These are phyloP conservation scores for Bambusicola thoracicus DNA, from an alignment of 2,113 vertebrate genomes.

Conservation along the genomic window DNA sequence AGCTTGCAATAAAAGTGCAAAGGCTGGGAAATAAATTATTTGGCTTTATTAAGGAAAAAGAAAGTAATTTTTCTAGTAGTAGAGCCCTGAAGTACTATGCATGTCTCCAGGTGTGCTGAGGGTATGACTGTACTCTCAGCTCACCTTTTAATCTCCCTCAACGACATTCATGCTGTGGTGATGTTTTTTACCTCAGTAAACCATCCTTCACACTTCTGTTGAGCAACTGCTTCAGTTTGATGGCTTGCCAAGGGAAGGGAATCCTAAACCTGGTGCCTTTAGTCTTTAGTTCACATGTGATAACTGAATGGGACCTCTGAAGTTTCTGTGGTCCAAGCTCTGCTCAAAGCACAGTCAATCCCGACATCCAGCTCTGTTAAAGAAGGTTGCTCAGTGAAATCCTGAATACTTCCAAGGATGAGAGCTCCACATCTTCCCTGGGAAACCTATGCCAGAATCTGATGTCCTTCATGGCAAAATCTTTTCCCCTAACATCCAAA, in stretches of 20 bases:
- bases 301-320: background rate
- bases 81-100: background rate
- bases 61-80: constrained; percentile 27
- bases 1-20: constrained; percentile 47
- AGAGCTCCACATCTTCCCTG: background rate
- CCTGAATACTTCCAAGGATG: background rate
- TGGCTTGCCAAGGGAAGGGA: background rate
- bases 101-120: background rate
- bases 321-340: background rate
- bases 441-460: background rate
- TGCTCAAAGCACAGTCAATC: background rate
- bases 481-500: background rate
- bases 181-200: background rate
- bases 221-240: background rate
- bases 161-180: background rate
- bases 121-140: background rate
- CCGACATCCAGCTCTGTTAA: background rate
- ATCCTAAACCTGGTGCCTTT: background rate
- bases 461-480: background rate
- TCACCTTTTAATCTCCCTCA: background rate
- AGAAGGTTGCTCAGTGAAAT: background rate
- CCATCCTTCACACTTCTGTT: background rate
- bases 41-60: constrained; percentile 61
- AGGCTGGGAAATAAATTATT: constrained; percentile 55
- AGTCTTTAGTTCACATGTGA: background rate